Evolutionary conservation across 2,888 invertebrate species (phyloP), one percentile per base, ranked within the genome.

Genomic region (Spialia ferax): DNA sequence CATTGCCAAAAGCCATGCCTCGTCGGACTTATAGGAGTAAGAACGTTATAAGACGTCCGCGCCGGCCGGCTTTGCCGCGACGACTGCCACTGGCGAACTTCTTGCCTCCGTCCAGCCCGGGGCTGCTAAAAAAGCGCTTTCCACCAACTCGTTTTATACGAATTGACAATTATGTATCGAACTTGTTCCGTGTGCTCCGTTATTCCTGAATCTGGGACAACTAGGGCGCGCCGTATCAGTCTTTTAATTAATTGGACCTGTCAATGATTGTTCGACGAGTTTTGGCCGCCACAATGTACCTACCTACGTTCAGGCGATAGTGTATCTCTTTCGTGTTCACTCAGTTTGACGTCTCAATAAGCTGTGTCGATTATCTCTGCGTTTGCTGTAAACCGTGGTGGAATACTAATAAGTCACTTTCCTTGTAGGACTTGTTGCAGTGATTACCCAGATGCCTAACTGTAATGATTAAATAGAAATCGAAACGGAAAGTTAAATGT

Each of bases 11-110:
- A 23, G 22, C 32, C 61, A 48, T 61, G 61, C 48, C 45, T 45
- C 35, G 2, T 13, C 6, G 35, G 35, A 32, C 32, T 32, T 10
- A 32, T 32, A 32, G 35, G 6, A 35, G 6, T 13, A 35, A 18
- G 18, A 45, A 5, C 54, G 26, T 54, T 54, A 29, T 26, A 54
- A 10, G 54, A 57, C 75, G 78, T 77, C 71, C 76, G 75, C 70
- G 59, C 70, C 56, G 72, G 69, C 73, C 82, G 83, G 75, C 77
- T 59, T 68, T 70, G 74, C 76, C 79, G 77, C 84, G 79, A 71
- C 79, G 80, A 88, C 87, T 88, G 86, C 62, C 63, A 42, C 42
- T 42, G 66, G 45, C 71, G 65, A 71, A 73, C 71, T 71, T 68
- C 71, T 71, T 69, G 72, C 65, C 72, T 70, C 26, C 61, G 59